These are phyloP conservation scores for Aphelinus atriplicis DNA, from an alignment of 1,140 invertebrate species.

Conservation along the genomic window DNA sequence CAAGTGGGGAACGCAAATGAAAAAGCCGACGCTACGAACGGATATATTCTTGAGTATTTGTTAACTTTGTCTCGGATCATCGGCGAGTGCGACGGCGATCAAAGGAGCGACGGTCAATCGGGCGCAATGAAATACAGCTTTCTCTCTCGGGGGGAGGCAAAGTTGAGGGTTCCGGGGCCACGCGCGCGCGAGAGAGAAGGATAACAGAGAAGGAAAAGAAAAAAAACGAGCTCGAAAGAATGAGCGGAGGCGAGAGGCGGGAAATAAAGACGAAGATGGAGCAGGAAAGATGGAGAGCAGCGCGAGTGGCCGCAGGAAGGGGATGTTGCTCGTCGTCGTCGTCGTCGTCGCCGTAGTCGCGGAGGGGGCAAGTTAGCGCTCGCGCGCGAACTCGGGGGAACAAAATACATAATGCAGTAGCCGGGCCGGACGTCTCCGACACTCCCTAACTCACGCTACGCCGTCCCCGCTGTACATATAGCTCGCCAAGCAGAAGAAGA, in stretches of 20 bases:
- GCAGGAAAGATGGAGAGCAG: conserved; percentile 37
- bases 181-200: not conserved
- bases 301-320: not conserved
- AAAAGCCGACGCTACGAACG: too few species aligned
- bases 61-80: too few species aligned
- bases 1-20: too few species aligned
- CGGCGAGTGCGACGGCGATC: too few species aligned
- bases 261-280: conserved; percentile 21
- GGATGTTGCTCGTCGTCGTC: conserved; percentile 12
- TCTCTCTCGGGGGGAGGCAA: too few species aligned
- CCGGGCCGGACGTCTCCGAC: conserved; percentile 64
- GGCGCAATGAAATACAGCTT: too few species aligned
- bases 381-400: conserved; percentile 28
- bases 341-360: conserved; percentile 20
- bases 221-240: not conserved
- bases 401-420: conserved; percentile 68
- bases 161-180: too few species aligned
- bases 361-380: conserved; percentile 50
- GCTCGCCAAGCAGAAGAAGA: not conserved
- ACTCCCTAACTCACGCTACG: conserved; percentile 56
- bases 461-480: conserved; percentile 1
- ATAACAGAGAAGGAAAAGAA: conserved; percentile 2
- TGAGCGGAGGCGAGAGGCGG: not conserved
- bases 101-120: too few species aligned
- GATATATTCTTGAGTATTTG: too few species aligned